Evolutionary conservation across 2,113 vertebrate species (phyloP).

Genomic region (Dicrurus megarhynchus): DNA sequence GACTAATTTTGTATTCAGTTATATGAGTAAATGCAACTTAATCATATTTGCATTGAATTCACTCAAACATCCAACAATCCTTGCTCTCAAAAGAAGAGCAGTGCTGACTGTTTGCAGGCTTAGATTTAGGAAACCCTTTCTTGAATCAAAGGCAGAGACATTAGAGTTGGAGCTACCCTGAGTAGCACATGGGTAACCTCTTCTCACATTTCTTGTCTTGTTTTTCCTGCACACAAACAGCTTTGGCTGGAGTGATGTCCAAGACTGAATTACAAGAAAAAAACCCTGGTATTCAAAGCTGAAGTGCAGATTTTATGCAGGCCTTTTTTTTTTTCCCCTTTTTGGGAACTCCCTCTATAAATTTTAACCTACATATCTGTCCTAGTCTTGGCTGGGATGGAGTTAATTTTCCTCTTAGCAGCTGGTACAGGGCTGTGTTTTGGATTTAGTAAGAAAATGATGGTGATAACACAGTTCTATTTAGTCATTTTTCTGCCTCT

Average conservation of each 20-base stretch:
- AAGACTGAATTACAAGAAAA: not conserved
- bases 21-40: not conserved
- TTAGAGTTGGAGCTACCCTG: not conserved
- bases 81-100: not conserved
- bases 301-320: not conserved
- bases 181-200: not conserved
- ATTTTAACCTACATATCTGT: not conserved
- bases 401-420: not conserved
- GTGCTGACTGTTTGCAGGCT: not conserved
- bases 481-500: not conserved
- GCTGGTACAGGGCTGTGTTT: not conserved
- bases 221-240: not conserved
- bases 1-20: not conserved
- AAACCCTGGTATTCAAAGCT: not conserved
- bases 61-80: not conserved
- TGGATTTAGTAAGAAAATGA: not conserved
- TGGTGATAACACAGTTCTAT: not conserved
- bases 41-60: not conserved
- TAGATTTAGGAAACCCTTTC: not conserved
- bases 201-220: not conserved
- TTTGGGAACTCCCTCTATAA: not conserved
- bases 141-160: not conserved
- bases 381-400: not conserved
- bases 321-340: not conserved
- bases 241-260: not conserved